These are phyloP conservation scores for Acanthosoma haemorrhoidale DNA, from an alignment of 2,888 invertebrate species.

Conservation along the genomic window DNA sequence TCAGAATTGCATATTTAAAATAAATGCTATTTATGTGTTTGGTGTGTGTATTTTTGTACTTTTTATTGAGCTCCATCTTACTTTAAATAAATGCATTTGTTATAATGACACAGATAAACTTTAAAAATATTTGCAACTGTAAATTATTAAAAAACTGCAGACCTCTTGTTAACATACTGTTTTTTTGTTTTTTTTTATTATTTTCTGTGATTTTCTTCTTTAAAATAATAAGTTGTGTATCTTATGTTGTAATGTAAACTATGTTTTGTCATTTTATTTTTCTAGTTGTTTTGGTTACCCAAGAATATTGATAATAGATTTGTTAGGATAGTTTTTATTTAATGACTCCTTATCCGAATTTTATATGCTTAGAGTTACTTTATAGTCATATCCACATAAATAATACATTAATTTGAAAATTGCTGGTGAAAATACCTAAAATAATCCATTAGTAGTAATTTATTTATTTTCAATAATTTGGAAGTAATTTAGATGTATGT, in stretches of 20 bases:
- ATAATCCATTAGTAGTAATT: no score
- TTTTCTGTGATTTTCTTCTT: neutral
- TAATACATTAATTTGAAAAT: no score
- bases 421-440: no score
- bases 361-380: no score
- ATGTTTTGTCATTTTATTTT: no score
- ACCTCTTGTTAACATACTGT: neutral
- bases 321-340: neutral
- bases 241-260: no score
- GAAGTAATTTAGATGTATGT: neutral
- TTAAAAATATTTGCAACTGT: neutral
- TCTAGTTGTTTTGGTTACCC: conserved; percentile 11
- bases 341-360: neutral
- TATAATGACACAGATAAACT: conserved; percentile 2
- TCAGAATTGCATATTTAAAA: neutral
- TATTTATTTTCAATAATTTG: no score
- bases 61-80: neutral
- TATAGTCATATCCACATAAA: no score
- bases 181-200: neutral
- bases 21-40: neutral
- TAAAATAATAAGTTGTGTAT: neutral
- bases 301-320: neutral
- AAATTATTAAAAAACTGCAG: neutral
- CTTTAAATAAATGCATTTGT: neutral
- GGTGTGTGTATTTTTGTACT: no score